Evolutionary conservation across 2,797 vertebrate species (phyloP), one percentile per base, ranked within the genome.

Genomic region (Schizopygopsis malacanthus): DNA sequence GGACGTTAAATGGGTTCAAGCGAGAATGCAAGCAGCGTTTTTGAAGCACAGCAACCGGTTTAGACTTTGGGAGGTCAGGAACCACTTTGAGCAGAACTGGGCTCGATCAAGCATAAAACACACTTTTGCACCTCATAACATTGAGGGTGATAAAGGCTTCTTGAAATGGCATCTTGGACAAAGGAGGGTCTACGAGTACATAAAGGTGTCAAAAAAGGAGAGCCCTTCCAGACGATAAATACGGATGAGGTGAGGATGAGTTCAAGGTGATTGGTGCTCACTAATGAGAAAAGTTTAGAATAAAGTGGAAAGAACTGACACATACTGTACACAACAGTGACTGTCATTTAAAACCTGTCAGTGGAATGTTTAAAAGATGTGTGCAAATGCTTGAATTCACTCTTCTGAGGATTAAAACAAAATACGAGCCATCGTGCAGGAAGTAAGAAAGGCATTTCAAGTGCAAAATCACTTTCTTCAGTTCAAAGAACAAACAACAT

Each of bases 181-280:
- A 79, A 67, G 8, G 18, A 52, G 39, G 28, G 67, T 79, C 75
- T 85, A 47, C 11, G 52, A 61, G 43, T 77, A 52, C 25, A 54
- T 65, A 45, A 71, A 71, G 12, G 47, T 86, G 81, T 73, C 83
- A 80, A 37, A 56, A 67, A 50, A 67, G 45, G n/a, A 79, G 67
- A 22, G 50, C 18, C 59, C 43, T 80, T 73, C 37, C 52, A 73
- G 50, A 79, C 11, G 5, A 70, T 54, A 52, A 82, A 54, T 45
- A 56, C 20, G 0, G n/a, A 43, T 41, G 22, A 77, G 73, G 79
- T 61, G 7, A 56, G 1, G 54, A 16, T 4, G 56, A 59, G 83
- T 79, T 85, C 83, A 85, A 83, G 67, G 87, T 78, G 79, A 82
- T 47, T 80, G 63, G 69, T 10, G 33, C 43, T 54, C 37, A 52